Evolutionary conservation across 2,888 invertebrate species (phyloP), one percentile per base, ranked within the genome.

Genomic region (Leptinotarsa peninsularis): DNA sequence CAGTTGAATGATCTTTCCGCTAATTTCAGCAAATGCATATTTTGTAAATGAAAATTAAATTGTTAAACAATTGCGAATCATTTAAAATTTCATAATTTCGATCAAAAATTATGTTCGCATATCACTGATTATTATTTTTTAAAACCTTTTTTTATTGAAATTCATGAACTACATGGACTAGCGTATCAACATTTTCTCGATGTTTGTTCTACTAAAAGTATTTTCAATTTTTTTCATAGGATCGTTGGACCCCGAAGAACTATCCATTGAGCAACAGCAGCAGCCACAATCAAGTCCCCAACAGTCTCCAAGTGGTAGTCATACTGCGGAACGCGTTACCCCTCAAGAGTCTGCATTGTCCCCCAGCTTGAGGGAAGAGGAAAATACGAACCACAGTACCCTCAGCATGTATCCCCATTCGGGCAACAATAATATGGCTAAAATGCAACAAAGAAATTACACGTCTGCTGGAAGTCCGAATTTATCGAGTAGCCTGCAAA

Each of bases 241-340:
- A 90, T 93, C 94, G 83, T 90, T 95, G 87, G 93, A 94, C 85
- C 93, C 94, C 84, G 95, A 95, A 88, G 95, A 95, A 87, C 88
- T 95, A 23, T 94, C 94, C 52, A 89, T 95, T 86, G 93, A 93
- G 84, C 92, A 89, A 85, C 91, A 88, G 78, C 87, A 87, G 88
- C 85, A 78, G 71, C 82, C 80, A 70, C 82, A 81, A 66, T 74
- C 74, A 49, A 79, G 78, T 58, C 85, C 86, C 67, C 85, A 86
- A 71, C 86, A 86, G 66, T 86, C 86, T 58, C 86, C 87, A 52
- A 82, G 83, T 81, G 85, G 91, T 27, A 85, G 91, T 23, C 85
- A 91, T 49, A 84, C 91, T 60, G 90, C 90, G 15, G 90, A 91
- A 56, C 85, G 91, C 4, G 88, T 89, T 50, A 89, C 91, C 90